Conservation (phyloP, 1,140 invertebrate species). For the Nasonia longicornis region DNA sequence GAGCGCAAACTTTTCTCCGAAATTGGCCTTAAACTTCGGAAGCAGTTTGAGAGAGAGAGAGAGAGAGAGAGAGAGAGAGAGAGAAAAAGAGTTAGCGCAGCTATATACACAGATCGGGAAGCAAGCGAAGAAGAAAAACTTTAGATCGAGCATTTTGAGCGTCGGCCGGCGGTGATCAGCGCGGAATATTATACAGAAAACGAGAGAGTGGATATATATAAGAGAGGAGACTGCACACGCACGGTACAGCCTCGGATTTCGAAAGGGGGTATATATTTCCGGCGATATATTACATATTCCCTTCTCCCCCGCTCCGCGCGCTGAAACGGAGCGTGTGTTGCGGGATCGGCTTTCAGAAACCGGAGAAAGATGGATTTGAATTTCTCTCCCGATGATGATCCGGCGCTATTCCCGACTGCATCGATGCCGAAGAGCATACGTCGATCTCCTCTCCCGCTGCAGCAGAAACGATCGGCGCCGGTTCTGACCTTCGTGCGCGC, state of each 20-base stretch:
- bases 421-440: no score
- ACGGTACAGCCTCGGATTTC: neutral
- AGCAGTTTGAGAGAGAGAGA: neutral
- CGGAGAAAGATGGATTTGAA: constrained; percentile 37
- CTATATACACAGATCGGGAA: no score
- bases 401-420: neutral
- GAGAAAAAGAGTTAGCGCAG: neutral
- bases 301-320: neutral
- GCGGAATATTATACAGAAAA: constrained; percentile 2
- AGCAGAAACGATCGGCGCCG: neutral
- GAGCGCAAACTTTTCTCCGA: constrained; percentile 27
- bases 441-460: no score
- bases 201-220: constrained; percentile 2
- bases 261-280: constrained; percentile 23
- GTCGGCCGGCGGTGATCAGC: neutral
- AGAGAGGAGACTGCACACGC: neutral
- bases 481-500: constrained; percentile 25
- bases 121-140: constrained; percentile 20
- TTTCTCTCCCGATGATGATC: constrained; percentile 8
- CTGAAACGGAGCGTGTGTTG: neutral
- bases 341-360: constrained; percentile 17
- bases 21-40: constrained; percentile 42
- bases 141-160: constrained; percentile 26
- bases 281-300: constrained; percentile 20
- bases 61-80: neutral